phyloP scores from a whole-genome alignment of 1,140 invertebrate species.

The Sinonovacula constricta region DNA sequence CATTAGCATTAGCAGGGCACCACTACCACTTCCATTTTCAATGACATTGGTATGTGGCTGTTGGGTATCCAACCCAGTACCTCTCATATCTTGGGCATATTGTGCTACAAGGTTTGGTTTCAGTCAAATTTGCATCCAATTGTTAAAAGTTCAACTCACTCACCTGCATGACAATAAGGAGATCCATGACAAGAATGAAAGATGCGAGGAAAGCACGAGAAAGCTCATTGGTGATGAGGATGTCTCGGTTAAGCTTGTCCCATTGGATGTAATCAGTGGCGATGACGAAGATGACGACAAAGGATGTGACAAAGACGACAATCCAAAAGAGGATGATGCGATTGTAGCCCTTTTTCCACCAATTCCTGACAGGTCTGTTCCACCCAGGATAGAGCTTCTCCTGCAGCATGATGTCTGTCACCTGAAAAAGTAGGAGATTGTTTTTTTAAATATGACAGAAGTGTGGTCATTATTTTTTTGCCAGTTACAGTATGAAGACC shows the following conservation, averaged over 20 bases:
- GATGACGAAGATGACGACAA: slow-evolving; percentile 80
- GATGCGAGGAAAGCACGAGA: slow-evolving; percentile 81
- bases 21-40: too few species aligned
- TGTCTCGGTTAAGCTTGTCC: slow-evolving; percentile 81
- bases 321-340: slow-evolving; percentile 82
- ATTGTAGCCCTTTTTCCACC: slow-evolving; percentile 78
- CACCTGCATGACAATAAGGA: slow-evolving; percentile 82
- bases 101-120: too few species aligned
- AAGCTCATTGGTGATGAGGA: slow-evolving; percentile 81
- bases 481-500: too few species aligned
- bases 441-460: too few species aligned
- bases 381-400: slow-evolving; percentile 81
- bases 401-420: slow-evolving; percentile 83
- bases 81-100: too few species aligned
- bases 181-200: slow-evolving; percentile 82
- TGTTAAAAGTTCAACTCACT: too few species aligned
- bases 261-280: slow-evolving; percentile 81
- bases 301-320: slow-evolving; percentile 77
- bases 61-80: too few species aligned
- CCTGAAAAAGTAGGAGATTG: slow-evolving; percentile 72
- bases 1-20: too few species aligned
- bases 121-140: too few species aligned
- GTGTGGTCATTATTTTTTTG: too few species aligned
- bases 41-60: too few species aligned
- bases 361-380: slow-evolving; percentile 76